Evolutionary conservation across 2,797 vertebrate genomes (phyloP).

Genomic region (Epinephelus malabaricus): DNA sequence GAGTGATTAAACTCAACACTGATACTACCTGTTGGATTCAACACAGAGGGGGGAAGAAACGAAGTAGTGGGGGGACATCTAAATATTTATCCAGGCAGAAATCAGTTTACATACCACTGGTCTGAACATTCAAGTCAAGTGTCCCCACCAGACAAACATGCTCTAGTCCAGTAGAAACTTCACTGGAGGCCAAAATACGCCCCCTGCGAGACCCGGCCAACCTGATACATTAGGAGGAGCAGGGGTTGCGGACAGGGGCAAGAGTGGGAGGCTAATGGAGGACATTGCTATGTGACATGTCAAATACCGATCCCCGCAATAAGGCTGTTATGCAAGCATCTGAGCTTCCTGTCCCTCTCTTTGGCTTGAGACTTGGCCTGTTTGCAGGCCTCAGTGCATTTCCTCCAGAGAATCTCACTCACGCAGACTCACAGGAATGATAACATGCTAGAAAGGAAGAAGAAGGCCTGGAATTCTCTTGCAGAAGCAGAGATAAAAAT

Average conservation of each 20-base stretch:
- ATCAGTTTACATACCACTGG: constrained; percentile 75
- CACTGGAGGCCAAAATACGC: constrained; percentile 47
- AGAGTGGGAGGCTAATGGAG: constrained; percentile 50
- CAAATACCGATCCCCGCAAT: constrained; percentile 71
- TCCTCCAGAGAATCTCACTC: constrained; percentile 42
- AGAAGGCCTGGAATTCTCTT: constrained; percentile 40
- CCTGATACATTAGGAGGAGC: constrained; percentile 59
- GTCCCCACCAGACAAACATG: constrained; percentile 57
- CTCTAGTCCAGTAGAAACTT: constrained; percentile 30
- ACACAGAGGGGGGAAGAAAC: not conserved
- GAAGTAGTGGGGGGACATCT: constrained; percentile 28
- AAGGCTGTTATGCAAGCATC: constrained; percentile 79
- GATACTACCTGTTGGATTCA: constrained; percentile 40
- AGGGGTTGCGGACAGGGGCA: constrained; percentile 45
- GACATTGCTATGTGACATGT: constrained; percentile 74
- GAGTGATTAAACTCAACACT: constrained; percentile 24
- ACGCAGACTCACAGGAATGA: constrained; percentile 30
- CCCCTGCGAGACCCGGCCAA: constrained; percentile 64
- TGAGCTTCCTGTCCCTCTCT: constrained; percentile 72
- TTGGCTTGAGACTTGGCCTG: constrained; percentile 39
- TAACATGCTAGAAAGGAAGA: constrained; percentile 43
- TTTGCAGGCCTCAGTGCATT: constrained; percentile 42
- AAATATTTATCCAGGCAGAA: constrained; percentile 78
- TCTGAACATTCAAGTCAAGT: constrained; percentile 60
- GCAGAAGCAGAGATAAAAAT: constrained; percentile 18